These are phyloP conservation scores for Atta texana DNA, from an alignment of 1,140 invertebrate genomes.

Conservation along the genomic window DNA sequence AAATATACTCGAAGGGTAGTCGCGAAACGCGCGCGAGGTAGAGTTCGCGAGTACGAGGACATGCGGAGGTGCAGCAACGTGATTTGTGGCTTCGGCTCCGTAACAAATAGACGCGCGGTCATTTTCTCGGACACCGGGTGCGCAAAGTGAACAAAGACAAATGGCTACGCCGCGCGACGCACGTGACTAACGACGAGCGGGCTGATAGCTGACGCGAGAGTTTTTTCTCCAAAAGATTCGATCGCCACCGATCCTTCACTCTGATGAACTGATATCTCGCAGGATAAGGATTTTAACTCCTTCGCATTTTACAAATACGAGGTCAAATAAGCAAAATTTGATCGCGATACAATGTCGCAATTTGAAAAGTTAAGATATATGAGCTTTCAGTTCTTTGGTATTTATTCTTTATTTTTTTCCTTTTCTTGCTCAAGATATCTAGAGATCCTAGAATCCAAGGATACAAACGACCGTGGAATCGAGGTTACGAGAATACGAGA, in stretches of 20 bases:
- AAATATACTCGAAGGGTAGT: conserved; percentile 69
- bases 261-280: conserved; percentile 13
- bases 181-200: conserved; percentile 61
- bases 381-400: neutral
- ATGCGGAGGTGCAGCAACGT: conserved; percentile 62
- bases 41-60: conserved; percentile 63
- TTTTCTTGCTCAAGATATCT: conserved; percentile 1
- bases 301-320: neutral
- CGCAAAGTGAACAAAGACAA: conserved; percentile 72
- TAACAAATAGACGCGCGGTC: conserved; percentile 65
- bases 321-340: neutral
- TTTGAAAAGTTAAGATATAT: neutral
- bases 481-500: conserved; percentile 48
- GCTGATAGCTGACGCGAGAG: conserved; percentile 53
- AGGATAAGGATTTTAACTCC: neutral
- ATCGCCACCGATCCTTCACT: conserved; percentile 30
- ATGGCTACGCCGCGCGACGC: conserved; percentile 35
- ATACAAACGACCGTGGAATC: conserved; percentile 41
- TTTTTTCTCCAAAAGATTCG: conserved; percentile 51
- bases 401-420: neutral
- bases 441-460: conserved; percentile 40
- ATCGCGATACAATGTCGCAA: neutral
- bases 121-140: conserved; percentile 70
- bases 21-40: conserved; percentile 43
- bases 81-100: conserved; percentile 72